Evolutionary conservation across 1,140 invertebrate species (phyloP), one percentile per base, ranked within the genome.

Genomic region (Cepaea nemoralis): DNA sequence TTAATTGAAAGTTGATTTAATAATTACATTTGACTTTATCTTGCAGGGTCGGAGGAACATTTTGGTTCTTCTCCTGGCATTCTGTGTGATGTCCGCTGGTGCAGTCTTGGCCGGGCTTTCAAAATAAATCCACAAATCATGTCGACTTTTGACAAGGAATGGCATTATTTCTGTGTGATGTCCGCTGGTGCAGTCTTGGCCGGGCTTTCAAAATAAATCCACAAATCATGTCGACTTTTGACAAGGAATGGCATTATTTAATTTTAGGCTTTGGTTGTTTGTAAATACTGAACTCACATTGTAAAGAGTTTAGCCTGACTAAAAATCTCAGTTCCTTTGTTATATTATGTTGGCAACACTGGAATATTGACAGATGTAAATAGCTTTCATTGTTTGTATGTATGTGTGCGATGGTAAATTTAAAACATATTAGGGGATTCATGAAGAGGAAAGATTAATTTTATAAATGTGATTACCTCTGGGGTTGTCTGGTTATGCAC

Each of bases 21-120:
- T n/a, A n/a, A n/a, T n/a, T n/a, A n/a, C n/a, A n/a, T n/a, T n/a
- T n/a, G n/a, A n/a, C n/a, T n/a, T 63, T 0, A 77, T 83, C 82
- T 81, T 67, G 86, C 85, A 90, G 89, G 89, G 90, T 40, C 81
- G 31, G 8, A 76, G 83, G 35, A 91, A 91, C 77, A 81, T 90
- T 40, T 8, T 85, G 42, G 85, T 91, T 37, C 74, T 90, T 14
- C n/a, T 87, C 6, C 19, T 86, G 8, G 90, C 87, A 19, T 86
- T 90, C 77, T 70, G 80, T 35, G 79, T 91, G n/a, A 88, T 88
- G 3, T 83, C 88, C 48, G 83, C 86, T 14, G 89, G 89, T 16
- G 88, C 85, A 0, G 75, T 89, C 24, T 81, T 90, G 42, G 85
- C 88, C 50, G 90, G 86, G 5, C 69, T 91, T 6, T 91, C 90